Conservation (phyloP, 92 coral and sea anemone genomes). For the Actinostola sp. region DNA sequence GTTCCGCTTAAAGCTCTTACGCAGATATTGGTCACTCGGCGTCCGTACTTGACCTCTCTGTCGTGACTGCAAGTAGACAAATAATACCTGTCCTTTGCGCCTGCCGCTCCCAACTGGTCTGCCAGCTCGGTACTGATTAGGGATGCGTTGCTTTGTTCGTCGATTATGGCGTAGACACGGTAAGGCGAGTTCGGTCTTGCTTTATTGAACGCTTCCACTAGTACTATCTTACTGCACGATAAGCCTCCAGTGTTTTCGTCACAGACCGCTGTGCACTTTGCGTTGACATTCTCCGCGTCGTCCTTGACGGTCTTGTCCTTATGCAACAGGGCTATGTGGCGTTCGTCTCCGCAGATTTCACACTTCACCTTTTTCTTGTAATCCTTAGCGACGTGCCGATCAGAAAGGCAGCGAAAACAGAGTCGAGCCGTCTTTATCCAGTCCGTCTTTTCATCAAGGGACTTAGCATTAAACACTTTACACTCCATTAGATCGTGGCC, state of each 20-base stretch:
- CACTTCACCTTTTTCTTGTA: conserved; percentile 51
- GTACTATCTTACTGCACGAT: conserved; percentile 12
- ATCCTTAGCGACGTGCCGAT: conserved; percentile 40
- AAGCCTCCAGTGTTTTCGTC: conserved; percentile 18
- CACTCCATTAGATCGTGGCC: conserved; percentile 57
- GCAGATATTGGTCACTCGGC: too few relatives aligned
- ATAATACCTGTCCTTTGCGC: conserved; percentile 15
- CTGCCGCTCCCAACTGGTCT: neutral
- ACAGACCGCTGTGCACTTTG: conserved; percentile 37
- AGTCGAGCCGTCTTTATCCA: conserved; percentile 49
- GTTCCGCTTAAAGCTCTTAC: neutral
- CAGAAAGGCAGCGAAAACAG: conserved; percentile 61
- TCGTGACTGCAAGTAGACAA: conserved; percentile 18
- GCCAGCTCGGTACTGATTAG: conserved; percentile 24
- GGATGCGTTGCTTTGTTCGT: conserved; percentile 25
- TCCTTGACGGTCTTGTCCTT: conserved; percentile 40
- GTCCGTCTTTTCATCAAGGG: conserved; percentile 58
- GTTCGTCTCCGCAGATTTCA: conserved; percentile 50
- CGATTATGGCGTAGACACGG: conserved; percentile 32
- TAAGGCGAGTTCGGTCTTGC: too few relatives aligned
- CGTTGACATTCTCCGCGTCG: conserved; percentile 11
- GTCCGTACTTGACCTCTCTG: too few relatives aligned
- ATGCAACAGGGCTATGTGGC: conserved; percentile 55
- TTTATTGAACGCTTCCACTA: neutral
- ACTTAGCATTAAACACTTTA: conserved; percentile 42